Conservation (phyloP, 2,888 invertebrate species). For the Eupithecia centaureata region DNA sequence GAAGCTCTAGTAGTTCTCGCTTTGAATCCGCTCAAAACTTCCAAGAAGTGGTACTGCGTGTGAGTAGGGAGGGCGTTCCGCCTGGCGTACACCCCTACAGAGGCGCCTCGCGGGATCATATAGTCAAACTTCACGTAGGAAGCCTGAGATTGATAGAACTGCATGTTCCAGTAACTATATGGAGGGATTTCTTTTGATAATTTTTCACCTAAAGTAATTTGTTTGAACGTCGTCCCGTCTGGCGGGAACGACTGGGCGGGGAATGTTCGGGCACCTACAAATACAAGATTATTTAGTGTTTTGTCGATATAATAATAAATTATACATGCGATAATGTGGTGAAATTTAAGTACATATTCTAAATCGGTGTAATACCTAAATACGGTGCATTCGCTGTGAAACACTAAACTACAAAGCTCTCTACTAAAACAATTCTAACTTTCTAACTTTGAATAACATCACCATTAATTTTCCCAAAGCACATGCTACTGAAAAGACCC, state of each 20-base stretch:
- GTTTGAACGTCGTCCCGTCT: slow-evolving; percentile 95
- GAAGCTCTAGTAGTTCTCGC: slow-evolving; percentile 92
- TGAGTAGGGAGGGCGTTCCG: slow-evolving; percentile 97
- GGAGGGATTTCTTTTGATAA: slow-evolving; percentile 95
- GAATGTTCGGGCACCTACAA: slow-evolving; percentile 92
- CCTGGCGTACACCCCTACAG: slow-evolving; percentile 97
- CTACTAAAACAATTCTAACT: slow-evolving; percentile 20
- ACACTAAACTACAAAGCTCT: slow-evolving; percentile 20
- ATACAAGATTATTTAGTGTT: slow-evolving; percentile 44
- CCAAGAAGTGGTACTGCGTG: slow-evolving; percentile 97
- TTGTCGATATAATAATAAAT: slow-evolving; percentile 17
- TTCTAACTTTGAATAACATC: slow-evolving; percentile 36
- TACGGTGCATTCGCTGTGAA: slow-evolving; percentile 12
- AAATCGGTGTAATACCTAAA: slow-evolving; percentile 16
- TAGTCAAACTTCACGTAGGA: slow-evolving; percentile 98
- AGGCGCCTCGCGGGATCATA: slow-evolving; percentile 94
- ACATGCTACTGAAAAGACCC: slow-evolving; percentile 57
- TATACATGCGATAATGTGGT: slow-evolving; percentile 68
- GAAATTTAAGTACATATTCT: slow-evolving; percentile 46
- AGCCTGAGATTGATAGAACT: slow-evolving; percentile 97
- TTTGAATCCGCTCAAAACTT: slow-evolving; percentile 95
- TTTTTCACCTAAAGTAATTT: slow-evolving; percentile 94
- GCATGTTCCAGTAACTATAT: slow-evolving; percentile 98
- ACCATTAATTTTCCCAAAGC: slow-evolving; percentile 45
- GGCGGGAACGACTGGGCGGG: slow-evolving; percentile 96